A percentile compares a stretch with the other conserved stretches of the same genome.
Evolutionary conservation across 2,113 vertebrate species (phyloP).

Genomic region (Drymodes brunneopygia): DNA sequence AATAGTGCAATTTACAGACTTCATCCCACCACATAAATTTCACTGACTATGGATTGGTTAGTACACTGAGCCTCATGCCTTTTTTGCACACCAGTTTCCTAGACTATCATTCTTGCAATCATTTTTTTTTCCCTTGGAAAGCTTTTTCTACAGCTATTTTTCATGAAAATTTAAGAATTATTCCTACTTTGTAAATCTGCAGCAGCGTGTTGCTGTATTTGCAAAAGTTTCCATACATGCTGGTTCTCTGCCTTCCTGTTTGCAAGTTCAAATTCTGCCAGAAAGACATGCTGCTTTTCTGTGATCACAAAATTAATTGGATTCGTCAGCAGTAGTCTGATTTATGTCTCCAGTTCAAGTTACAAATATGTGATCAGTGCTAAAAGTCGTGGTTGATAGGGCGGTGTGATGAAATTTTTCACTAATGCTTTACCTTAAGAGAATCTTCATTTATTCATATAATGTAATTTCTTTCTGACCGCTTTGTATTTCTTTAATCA

Average conservation of each 20-base stretch:
- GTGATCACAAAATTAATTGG: background rate
- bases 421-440: background rate
- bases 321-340: background rate
- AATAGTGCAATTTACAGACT: background rate
- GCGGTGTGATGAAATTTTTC: background rate
- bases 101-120: background rate
- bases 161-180: background rate
- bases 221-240: background rate
- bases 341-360: background rate
- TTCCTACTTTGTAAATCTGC: background rate
- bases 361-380: background rate
- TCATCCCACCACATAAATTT: background rate
- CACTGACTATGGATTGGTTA: background rate
- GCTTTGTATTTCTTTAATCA: background rate
- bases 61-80: background rate
- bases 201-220: background rate
- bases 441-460: background rate
- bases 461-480: background rate
- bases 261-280: background rate
- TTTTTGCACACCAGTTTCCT: background rate
- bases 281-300: background rate
- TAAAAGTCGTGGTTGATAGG: background rate
- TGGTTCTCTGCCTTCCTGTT: background rate
- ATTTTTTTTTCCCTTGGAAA: background rate
- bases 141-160: background rate